Conservation (phyloP, 2,888 invertebrate species). For the Mesodorylaimus sp. region DNA sequence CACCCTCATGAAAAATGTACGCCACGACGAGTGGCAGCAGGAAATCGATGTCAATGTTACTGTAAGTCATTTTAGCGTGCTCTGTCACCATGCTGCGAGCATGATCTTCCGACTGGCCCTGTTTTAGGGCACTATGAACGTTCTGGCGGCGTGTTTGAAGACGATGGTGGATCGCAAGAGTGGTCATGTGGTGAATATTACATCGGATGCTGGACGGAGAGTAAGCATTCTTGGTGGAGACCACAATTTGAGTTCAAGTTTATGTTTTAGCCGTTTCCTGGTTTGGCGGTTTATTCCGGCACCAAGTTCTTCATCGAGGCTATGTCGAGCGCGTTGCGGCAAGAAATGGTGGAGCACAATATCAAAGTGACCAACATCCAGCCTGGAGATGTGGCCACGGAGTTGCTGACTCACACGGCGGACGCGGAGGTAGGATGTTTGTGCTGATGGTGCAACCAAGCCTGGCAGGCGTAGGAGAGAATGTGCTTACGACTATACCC, state of each 20-base stretch:
- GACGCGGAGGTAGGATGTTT: conserved; percentile 28
- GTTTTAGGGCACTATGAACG: conserved; percentile 31
- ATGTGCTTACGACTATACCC: too few relatives aligned
- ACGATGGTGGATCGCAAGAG: conserved; percentile 30
- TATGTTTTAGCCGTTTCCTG: conserved; percentile 23
- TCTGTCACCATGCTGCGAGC: background rate
- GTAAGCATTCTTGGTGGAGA: conserved; percentile 16
- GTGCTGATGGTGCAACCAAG: too few relatives aligned
- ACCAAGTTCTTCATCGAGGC: conserved; percentile 36
- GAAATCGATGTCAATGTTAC: conserved; percentile 34
- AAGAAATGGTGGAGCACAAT: conserved; percentile 28
- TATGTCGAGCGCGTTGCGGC: conserved; percentile 31
- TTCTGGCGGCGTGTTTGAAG: conserved; percentile 30
- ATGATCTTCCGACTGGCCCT: too few relatives aligned
- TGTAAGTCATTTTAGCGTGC: conserved; percentile 16
- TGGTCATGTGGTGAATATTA: conserved; percentile 35
- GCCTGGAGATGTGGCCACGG: conserved; percentile 34
- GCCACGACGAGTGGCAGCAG: conserved; percentile 31
- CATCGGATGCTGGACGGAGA: conserved; percentile 33
- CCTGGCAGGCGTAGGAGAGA: too few relatives aligned
- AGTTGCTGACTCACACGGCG: conserved; percentile 27
- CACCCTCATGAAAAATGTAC: conserved; percentile 31
- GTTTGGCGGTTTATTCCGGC: conserved; percentile 34
- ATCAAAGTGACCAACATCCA: conserved; percentile 34
- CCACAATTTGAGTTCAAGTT: conserved; percentile 3